phyloP scores from a whole-genome alignment of 2,113 vertebrate genomes.

The Glaucidium brasilianum region DNA sequence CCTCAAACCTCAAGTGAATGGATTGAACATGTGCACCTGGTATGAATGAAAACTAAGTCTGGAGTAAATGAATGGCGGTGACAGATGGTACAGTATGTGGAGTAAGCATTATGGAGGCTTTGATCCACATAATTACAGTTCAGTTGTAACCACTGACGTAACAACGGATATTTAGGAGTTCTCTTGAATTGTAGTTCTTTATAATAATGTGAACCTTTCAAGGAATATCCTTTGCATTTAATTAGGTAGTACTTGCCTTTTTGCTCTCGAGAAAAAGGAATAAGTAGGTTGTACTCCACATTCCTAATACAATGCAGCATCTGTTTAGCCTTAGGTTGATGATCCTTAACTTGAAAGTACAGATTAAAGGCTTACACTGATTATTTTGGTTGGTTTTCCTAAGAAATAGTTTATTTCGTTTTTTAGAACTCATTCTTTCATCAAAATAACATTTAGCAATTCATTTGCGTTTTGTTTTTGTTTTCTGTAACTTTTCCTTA shows the following conservation, averaged over 20 bases:
- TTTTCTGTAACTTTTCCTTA: constrained; percentile 41
- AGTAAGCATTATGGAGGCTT: constrained; percentile 55
- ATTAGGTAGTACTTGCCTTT: constrained; percentile 68
- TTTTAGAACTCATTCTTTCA: constrained; percentile 55
- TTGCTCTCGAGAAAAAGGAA: constrained; percentile 68
- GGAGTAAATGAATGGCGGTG: not conserved
- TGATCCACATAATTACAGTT: constrained; percentile 49
- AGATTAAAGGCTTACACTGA: constrained; percentile 71
- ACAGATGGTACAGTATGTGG: constrained; percentile 47
- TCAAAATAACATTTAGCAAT: constrained; percentile 40
- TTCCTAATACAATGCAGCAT: constrained; percentile 72
- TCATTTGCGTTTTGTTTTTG: constrained; percentile 35
- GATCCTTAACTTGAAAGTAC: constrained; percentile 69
- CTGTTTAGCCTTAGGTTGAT: constrained; percentile 73
- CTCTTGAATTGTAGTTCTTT: constrained; percentile 64
- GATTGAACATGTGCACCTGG: constrained; percentile 91
- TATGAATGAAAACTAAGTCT: constrained; percentile 68
- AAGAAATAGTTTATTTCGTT: constrained; percentile 45
- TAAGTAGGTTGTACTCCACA: constrained; percentile 66
- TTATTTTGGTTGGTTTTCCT: constrained; percentile 63
- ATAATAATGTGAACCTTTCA: constrained; percentile 60
- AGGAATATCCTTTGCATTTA: constrained; percentile 72
- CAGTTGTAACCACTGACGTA: constrained; percentile 55
- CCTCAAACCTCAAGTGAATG: constrained; percentile 88
- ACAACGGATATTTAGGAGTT: constrained; percentile 52